Evolutionary conservation across 2,888 invertebrate species (phyloP), one percentile per base, ranked within the genome.

Genomic region (Dendrolimus pini): DNA sequence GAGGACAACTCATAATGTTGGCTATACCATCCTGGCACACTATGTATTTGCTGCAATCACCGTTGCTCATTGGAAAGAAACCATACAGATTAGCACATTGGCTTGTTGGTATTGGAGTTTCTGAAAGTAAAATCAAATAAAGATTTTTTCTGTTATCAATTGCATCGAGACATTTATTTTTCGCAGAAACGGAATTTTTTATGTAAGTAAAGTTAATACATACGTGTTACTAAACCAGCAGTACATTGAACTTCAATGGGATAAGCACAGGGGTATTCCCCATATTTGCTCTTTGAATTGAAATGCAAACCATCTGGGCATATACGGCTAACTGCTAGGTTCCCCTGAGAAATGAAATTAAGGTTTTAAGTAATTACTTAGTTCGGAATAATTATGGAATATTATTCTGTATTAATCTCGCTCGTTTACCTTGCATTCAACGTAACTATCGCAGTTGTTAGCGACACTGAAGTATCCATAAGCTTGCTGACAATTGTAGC

Each of bases 231-330:
- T 3, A 92, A 78, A 65, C 94, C 89, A 60, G 92, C 92, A 2
- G 82, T 84, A 73, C 96, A 96, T 68, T 93, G 89, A 0, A 95
- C 94, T 70, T 95, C 95, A 58, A 94, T 93, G 10, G 96, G 95
- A 79, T 95, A 95, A 64, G 94, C 93, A 68, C 96, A 96, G 3
- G 95, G 95, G 69, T 93, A 95, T 54, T 92, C 91, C 42, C 91
- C 92, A 57, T 82, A 80, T 7, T 91, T 88, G 0, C 89, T 85
- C 13, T 93, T 92, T 1, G 93, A 92, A 69, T 95, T 95, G 78
- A 94, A 96, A 9, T 94, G 84, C 41, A 96, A 85, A 13, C 96
- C 96, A 72, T 96, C 95, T 1, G 95, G 94, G 63, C 96, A 96
- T 1, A 93, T 72, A 68, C 93, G 93, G 74, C 94, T 93, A 68